These are phyloP conservation scores for Centropus unirufus DNA, from an alignment of 2,113 vertebrate species.

Conservation along the genomic window DNA sequence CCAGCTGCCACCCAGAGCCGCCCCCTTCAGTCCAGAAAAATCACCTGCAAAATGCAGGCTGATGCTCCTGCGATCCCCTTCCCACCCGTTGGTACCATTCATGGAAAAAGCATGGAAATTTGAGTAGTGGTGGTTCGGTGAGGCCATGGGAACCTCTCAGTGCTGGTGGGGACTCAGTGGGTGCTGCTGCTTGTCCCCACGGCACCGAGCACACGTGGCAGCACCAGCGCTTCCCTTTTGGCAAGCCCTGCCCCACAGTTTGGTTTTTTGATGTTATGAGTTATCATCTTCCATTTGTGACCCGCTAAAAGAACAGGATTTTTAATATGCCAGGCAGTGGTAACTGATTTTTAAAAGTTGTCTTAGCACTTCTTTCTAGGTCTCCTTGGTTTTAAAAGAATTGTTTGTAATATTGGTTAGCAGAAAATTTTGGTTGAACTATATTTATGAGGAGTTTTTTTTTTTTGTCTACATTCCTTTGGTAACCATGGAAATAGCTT, in stretches of 20 bases:
- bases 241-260: background rate
- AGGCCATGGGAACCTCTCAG: rapidly evolving
- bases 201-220: too few relatives aligned
- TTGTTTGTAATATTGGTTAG: background rate
- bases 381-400: background rate
- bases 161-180: too few relatives aligned
- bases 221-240: too few relatives aligned
- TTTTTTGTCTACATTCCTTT: background rate
- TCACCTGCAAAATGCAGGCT: rapidly evolving
- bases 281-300: rapidly evolving
- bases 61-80: background rate
- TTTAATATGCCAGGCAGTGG: background rate
- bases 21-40: background rate
- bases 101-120: background rate
- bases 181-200: too few relatives aligned
- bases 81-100: rapidly evolving
- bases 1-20: background rate
- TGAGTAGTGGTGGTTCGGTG: background rate
- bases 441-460: background rate
- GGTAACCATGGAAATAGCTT: background rate
- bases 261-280: rapidly evolving
- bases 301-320: background rate
- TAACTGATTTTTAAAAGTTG: background rate
- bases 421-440: background rate
- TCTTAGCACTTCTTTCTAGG: background rate